Conservation (phyloP, 2,797 vertebrate species). For the Moxostoma hubbsi region DNA sequence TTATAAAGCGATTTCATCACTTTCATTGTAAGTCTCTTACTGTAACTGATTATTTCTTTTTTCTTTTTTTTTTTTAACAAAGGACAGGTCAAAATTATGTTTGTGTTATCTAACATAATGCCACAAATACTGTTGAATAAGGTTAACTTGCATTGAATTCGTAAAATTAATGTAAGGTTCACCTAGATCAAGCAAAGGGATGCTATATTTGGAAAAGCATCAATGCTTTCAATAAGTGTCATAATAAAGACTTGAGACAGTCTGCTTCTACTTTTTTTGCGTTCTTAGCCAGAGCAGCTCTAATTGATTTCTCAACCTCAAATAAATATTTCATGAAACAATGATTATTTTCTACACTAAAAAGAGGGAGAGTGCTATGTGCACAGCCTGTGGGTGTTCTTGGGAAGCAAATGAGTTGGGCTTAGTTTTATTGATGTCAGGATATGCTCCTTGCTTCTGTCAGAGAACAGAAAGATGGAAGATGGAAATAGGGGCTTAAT, state of each 20-base stretch:
- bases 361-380: constrained; percentile 15
- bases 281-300: constrained; percentile 41
- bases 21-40: too few relatives aligned
- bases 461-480: constrained; percentile 26
- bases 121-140: too few relatives aligned
- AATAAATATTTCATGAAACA: constrained; percentile 78
- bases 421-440: constrained; percentile 72
- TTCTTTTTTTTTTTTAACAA: too few relatives aligned
- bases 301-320: constrained; percentile 70
- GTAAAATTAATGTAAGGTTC: background rate
- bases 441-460: constrained; percentile 62
- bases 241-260: constrained; percentile 56
- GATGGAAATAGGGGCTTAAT: constrained; percentile 49
- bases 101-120: too few relatives aligned
- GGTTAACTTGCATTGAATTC: too few relatives aligned
- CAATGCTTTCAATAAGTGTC: constrained; percentile 61
- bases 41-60: too few relatives aligned
- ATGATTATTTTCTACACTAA: constrained; percentile 69
- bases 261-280: constrained; percentile 34
- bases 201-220: constrained; percentile 65
- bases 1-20: too few relatives aligned
- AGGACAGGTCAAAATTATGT: too few relatives aligned
- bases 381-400: constrained; percentile 64
- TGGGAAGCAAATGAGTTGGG: constrained; percentile 66
- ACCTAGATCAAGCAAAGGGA: constrained; percentile 12